Percentiles rank a stretch among this genome's conserved stretches.
phyloP scores from a whole-genome alignment of 2,888 invertebrate species.

The Pimpla rufipes region DNA sequence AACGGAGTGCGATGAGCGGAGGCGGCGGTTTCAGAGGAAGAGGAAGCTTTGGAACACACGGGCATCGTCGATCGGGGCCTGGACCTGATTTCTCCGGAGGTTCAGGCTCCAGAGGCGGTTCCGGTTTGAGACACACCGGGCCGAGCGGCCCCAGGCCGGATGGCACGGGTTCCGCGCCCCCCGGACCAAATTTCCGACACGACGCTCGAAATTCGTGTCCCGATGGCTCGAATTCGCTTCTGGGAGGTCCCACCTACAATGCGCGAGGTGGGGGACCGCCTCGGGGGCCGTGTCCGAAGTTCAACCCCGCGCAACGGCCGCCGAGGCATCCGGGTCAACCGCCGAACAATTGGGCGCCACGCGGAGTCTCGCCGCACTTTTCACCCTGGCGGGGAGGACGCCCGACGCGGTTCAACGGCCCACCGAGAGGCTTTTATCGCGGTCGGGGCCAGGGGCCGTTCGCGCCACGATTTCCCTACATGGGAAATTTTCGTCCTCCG shows the following conservation, averaged over 20 bases:
- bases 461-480: background rate
- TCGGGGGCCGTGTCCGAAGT: slow-evolving; percentile 58
- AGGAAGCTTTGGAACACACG: slow-evolving; percentile 78
- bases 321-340: slow-evolving; percentile 57
- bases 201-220: too few relatives aligned
- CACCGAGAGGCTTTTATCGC: slow-evolving; percentile 48
- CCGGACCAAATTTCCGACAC: background rate
- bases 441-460: slow-evolving; percentile 24
- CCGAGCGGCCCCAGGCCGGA: background rate
- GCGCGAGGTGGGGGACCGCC: background rate
- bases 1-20: slow-evolving; percentile 77
- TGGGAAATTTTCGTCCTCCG: slow-evolving; percentile 36
- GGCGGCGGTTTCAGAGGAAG: slow-evolving; percentile 79
- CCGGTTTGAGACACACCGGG: background rate
- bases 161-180: background rate
- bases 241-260: slow-evolving; percentile 17
- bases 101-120: background rate
- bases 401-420: slow-evolving; percentile 28
- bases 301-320: slow-evolving; percentile 62
- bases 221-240: background rate
- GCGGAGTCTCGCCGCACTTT: slow-evolving; percentile 25
- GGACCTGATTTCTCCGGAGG: slow-evolving; percentile 50
- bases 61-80: slow-evolving; percentile 68
- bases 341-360: slow-evolving; percentile 25
- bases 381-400: slow-evolving; percentile 46